phyloP scores from a whole-genome alignment of 2,888 invertebrate species.

The Nomada ferruginata region DNA sequence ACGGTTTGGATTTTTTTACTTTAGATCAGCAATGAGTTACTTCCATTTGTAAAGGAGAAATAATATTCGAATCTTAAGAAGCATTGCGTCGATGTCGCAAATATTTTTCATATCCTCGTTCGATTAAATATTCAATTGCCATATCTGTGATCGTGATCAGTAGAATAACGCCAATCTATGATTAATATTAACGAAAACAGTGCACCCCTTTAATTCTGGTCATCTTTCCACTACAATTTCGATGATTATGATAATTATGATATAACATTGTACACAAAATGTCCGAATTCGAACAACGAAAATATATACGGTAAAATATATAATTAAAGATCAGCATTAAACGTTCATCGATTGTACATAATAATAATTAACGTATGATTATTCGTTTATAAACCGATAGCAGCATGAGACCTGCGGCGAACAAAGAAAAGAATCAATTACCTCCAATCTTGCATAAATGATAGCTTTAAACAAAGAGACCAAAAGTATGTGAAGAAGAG shows the following conservation, averaged over 20 bases:
- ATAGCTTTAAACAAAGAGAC: constrained; percentile 77
- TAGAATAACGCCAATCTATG: too few species aligned
- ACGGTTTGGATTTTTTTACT: too few species aligned
- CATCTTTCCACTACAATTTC: neutral
- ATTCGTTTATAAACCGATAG: constrained; percentile 8
- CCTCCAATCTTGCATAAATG: constrained; percentile 58
- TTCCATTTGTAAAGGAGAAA: too few species aligned
- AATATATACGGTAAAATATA: constrained; percentile 9
- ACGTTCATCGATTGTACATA: constrained; percentile 18
- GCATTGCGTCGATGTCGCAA: too few species aligned
- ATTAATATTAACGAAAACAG: too few species aligned
- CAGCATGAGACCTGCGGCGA: constrained; percentile 50
- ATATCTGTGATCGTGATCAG: too few species aligned
- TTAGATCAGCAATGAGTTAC: too few species aligned
- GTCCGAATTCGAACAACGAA: constrained; percentile 47
- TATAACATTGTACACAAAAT: neutral
- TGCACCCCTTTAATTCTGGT: too few species aligned
- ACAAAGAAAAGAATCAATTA: constrained; percentile 53
- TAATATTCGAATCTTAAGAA: too few species aligned
- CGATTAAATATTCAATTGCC: too few species aligned
- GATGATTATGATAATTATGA: too few species aligned
- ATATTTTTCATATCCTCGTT: too few species aligned
- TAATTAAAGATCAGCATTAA: neutral
- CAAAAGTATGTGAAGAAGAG: constrained; percentile 68
- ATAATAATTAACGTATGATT: constrained; percentile 7